Evolutionary conservation across 2,888 invertebrate genomes (phyloP), one percentile per base, ranked within the genome.

Genomic region (Diadromus collaris): DNA sequence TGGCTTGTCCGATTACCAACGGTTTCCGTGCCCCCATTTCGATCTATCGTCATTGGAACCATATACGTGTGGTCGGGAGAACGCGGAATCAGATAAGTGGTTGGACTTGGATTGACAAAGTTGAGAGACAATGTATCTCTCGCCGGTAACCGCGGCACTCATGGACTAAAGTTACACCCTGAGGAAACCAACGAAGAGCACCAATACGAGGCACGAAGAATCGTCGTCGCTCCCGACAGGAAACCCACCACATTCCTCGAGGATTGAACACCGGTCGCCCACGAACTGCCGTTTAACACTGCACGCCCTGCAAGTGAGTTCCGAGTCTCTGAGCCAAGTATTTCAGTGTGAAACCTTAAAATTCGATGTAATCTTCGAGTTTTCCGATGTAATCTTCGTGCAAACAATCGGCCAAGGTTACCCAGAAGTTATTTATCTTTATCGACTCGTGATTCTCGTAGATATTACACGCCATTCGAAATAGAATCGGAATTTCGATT

Each of bases 221-320:
- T 10, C 13, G 10, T 19, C 21, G 21, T n/a, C 46, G 7, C 1
- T 41, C 16, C 19, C n/a, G n/a, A 67, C 78, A 79, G 76, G 76
- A 34, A 58, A 27, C 44, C 27, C 41, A 16, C 19, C 56, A 34
- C 41, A n/a, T 38, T 51, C 27, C 32, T 68, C n/a, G 63, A 44
- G 32, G 44, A 24, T 38, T 60, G 19, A 38, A 76, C 60, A 46
- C 61, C 60, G 65, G 74, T 48, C 56, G 74, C 72, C 13, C 54
- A 83, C 85, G 85, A 80, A 81, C 76, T 83, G 78, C 84, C 85
- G 86, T 85, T 85, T 84, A 83, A 83, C 85, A 86, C 82, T 82
- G 76, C 82, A 81, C 83, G 85, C 84, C 82, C 80, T 84, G 76
- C 83, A 86, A 85, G 86, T 86, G 84, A 86, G 86, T 21, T 61